phyloP scores from a whole-genome alignment of 2,113 vertebrate genomes.

The Cairina moschata region DNA sequence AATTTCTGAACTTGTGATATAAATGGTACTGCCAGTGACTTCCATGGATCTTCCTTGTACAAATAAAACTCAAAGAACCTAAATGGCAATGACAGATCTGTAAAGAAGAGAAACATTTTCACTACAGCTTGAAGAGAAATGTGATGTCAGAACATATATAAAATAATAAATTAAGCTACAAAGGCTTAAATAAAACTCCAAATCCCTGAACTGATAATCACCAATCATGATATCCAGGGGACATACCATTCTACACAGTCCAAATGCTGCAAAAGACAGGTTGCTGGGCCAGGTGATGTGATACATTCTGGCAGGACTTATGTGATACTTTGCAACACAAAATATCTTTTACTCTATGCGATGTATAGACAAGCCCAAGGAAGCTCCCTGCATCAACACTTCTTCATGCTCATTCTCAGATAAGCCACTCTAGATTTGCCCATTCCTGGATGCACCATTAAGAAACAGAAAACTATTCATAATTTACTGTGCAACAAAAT shows the following conservation, averaged over 20 bases:
- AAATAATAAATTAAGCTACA: not conserved
- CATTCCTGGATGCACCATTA: not conserved
- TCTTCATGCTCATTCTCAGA: not conserved
- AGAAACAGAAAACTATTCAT: not conserved
- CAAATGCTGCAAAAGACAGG: not conserved
- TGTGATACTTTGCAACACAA: accelerated
- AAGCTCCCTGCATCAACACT: not conserved
- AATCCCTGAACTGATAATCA: accelerated
- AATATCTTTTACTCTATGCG: accelerated
- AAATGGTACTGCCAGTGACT: not conserved
- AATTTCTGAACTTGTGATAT: not conserved
- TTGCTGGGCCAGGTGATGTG: not conserved
- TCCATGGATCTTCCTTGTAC: not conserved
- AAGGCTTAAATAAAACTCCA: accelerated
- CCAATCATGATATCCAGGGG: accelerated
- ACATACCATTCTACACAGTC: not conserved
- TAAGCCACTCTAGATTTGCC: not conserved
- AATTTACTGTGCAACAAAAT: not conserved
- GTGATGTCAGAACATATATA: not conserved
- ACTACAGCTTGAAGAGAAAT: not conserved
- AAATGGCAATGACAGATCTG: not conserved
- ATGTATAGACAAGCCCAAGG: accelerated
- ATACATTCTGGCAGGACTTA: not conserved
- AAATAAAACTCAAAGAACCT: not conserved
- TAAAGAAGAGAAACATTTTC: not conserved